Evolutionary conservation across 1,140 invertebrate genomes (phyloP).

Genomic region (Nilaparvata lugens): DNA sequence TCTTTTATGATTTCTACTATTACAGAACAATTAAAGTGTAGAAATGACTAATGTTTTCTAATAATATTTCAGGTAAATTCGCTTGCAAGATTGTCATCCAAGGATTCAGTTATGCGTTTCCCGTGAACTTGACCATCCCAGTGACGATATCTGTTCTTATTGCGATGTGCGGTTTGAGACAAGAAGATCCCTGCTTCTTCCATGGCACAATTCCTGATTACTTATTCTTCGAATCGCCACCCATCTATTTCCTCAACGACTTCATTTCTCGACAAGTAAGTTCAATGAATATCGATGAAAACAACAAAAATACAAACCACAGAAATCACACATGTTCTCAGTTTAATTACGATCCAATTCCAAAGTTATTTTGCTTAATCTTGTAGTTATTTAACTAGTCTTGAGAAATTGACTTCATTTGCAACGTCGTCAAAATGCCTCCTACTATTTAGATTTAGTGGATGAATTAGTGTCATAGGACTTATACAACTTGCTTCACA

Average conservation of each 20-base stretch:
- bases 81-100: constrained; percentile 95
- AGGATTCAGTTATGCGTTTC: constrained; percentile 92
- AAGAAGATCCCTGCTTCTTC: constrained; percentile 80
- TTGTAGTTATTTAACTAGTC: neutral
- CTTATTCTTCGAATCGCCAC: constrained; percentile 81
- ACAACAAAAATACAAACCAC: too few relatives aligned
- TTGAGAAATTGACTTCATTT: neutral
- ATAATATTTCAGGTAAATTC: constrained; percentile 60
- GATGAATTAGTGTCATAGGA: too few relatives aligned
- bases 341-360: too few relatives aligned
- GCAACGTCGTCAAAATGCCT: too few relatives aligned
- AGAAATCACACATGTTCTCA: too few relatives aligned
- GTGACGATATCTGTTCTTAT: constrained; percentile 81
- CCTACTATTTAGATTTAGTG: too few relatives aligned
- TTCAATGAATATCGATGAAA: too few relatives aligned
- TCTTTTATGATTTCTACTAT: too few relatives aligned
- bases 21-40: too few relatives aligned
- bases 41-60: too few relatives aligned
- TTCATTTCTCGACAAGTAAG: constrained; percentile 67
- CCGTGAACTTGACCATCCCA: constrained; percentile 85
- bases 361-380: too few relatives aligned
- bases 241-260: constrained; percentile 68
- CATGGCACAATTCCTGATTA: constrained; percentile 76
- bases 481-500: too few relatives aligned
- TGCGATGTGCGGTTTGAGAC: constrained; percentile 75